Evolutionary conservation across 2,888 invertebrate species (phyloP).

Genomic region (Hirudinaria manillensis): DNA sequence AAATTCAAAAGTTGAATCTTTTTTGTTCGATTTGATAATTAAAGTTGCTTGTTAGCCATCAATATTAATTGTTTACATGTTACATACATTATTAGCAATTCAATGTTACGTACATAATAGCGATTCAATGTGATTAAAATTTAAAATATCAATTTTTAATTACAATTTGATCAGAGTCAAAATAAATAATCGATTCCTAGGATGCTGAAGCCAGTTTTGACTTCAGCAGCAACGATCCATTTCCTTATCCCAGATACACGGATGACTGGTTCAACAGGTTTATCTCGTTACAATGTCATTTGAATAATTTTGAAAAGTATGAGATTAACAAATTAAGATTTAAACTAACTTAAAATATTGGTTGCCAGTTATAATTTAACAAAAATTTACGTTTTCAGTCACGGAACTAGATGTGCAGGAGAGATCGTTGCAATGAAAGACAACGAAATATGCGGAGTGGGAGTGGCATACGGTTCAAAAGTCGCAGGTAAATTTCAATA

Average conservation of each 20-base stretch:
- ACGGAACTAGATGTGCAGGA: slow-evolving; percentile 95
- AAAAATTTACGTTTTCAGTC: slow-evolving; percentile 59
- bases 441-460: slow-evolving; percentile 96
- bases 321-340: no score
- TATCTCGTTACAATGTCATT: slow-evolving; percentile 43
- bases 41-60: no score
- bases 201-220: slow-evolving; percentile 97
- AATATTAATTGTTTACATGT: no score
- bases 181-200: slow-evolving; percentile 57
- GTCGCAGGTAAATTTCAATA: slow-evolving; percentile 90
- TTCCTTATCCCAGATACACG: slow-evolving; percentile 94
- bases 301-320: no score
- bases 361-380: no score
- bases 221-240: slow-evolving; percentile 98
- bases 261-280: slow-evolving; percentile 99
- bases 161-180: neutral
- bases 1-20: no score
- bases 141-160: no score
- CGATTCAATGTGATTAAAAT: no score
- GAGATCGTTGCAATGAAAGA: slow-evolving; percentile 98
- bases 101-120: no score
- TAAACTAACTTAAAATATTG: no score
- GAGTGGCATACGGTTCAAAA: slow-evolving; percentile 95
- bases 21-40: no score
- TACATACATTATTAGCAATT: no score